Percentiles rank a stretch among this genome's conserved stretches.
Conservation (phyloP, 2,888 invertebrate species). For the Heliconius hortense region DNA sequence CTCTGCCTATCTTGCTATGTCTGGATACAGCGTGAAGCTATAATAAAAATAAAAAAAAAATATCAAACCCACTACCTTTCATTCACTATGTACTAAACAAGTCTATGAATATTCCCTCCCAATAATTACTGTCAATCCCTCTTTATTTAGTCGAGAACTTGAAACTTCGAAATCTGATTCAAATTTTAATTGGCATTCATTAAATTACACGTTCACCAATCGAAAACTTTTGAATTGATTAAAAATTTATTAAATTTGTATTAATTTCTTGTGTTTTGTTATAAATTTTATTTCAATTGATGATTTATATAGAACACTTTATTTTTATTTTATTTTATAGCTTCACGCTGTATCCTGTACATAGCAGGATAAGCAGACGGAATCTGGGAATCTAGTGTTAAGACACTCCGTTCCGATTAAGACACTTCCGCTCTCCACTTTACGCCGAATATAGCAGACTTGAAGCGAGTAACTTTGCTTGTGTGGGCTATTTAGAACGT, state of each 20-base stretch:
- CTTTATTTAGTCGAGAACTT: conserved; percentile 4
- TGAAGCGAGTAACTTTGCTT: not conserved
- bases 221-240: conserved; percentile 3
- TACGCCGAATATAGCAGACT: not conserved
- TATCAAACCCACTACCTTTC: not conserved
- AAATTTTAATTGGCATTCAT: conserved; percentile 21
- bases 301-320: not conserved
- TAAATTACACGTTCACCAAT: not conserved
- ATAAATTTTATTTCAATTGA: not conserved
- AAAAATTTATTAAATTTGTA: conserved; percentile 8
- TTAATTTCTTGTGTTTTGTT: conserved; percentile 3
- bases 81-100: not conserved
- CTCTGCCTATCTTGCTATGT: no score
- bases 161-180: conserved; percentile 6
- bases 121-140: not conserved
- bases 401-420: no score
- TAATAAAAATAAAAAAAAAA: not conserved
- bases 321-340: no score
- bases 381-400: no score
- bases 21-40: not conserved
- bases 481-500: not conserved
- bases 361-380: no score
- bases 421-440: no score
- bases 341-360: no score
- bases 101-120: not conserved